Percentiles rank a stretch among this genome's conserved stretches.
phyloP scores from a whole-genome alignment of 2,888 invertebrate species.

The Ophion ellenae region DNA sequence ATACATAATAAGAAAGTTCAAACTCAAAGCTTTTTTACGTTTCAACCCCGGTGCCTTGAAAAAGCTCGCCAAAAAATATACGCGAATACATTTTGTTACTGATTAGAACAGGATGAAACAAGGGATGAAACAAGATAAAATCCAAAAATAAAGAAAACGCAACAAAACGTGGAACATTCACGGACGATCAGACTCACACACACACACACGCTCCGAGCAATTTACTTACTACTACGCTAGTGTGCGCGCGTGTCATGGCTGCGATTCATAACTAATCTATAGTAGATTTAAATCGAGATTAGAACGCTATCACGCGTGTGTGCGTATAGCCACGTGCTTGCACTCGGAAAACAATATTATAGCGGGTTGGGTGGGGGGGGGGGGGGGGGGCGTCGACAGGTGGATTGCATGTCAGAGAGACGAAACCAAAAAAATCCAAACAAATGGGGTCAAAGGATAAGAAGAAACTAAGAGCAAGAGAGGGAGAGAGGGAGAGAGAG shows the following conservation, averaged over 20 bases:
- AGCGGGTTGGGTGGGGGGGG: too few relatives aligned
- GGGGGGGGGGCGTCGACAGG: too few relatives aligned
- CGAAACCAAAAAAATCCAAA: neutral
- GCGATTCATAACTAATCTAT: conserved; percentile 69
- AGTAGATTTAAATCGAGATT: conserved; percentile 73
- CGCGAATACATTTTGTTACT: too few relatives aligned
- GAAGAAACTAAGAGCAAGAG: neutral
- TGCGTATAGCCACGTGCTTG: neutral
- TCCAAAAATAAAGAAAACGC: conserved; percentile 1
- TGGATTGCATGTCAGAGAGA: too few relatives aligned
- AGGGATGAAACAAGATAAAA: neutral
- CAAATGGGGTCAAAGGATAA: neutral
- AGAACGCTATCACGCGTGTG: conserved; percentile 60
- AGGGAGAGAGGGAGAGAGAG: neutral
- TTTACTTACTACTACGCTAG: conserved; percentile 74
- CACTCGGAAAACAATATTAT: neutral
- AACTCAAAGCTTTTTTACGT: too few relatives aligned
- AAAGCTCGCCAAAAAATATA: too few relatives aligned
- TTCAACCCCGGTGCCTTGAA: too few relatives aligned
- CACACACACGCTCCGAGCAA: conserved; percentile 45
- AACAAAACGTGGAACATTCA: neutral
- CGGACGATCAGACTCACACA: conserved; percentile 18
- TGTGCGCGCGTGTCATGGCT: conserved; percentile 70
- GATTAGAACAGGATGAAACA: too few relatives aligned
- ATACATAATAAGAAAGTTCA: too few relatives aligned